Evolutionary conservation across 2,797 vertebrate species (phyloP).

Genomic region (Heterohyrax brucei): DNA sequence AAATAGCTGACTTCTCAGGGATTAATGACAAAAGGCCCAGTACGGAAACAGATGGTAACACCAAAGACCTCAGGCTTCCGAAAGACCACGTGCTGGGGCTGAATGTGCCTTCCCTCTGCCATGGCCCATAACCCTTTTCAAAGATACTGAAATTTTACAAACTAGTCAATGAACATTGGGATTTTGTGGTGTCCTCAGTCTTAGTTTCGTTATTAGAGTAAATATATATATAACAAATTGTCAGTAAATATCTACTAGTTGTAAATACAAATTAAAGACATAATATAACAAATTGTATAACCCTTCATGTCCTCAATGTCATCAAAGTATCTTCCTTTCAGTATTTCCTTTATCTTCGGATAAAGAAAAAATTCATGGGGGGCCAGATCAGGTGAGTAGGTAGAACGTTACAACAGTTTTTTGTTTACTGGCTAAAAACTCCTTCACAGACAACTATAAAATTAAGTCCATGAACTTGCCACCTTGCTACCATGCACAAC

Average conservation of each 20-base stretch:
- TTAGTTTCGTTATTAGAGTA: not conserved
- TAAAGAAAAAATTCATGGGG: no score
- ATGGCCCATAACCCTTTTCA: not conserved
- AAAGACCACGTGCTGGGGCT: not conserved
- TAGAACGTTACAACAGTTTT: no score
- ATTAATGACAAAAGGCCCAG: slow-evolving; percentile 40
- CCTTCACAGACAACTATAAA: no score
- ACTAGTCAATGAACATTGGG: not conserved
- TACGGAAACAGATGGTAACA: not conserved
- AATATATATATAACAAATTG: not conserved
- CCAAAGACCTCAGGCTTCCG: not conserved
- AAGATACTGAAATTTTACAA: not conserved
- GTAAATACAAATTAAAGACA: no score
- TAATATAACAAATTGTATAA: no score
- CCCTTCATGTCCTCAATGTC: no score
- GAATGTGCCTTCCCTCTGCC: not conserved
- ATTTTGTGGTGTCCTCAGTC: not conserved
- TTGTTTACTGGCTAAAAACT: no score
- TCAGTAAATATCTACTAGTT: not conserved
- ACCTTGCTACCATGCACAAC: no score
- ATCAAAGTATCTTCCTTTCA: no score
- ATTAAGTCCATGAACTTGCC: no score
- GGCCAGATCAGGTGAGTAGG: no score
- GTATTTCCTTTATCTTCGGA: no score
- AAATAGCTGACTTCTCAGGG: slow-evolving; percentile 7